A percentile compares a stretch with the other conserved stretches of the same genome.
phyloP scores from a whole-genome alignment of 37 sponge, comb jelly and placozoan species.

The Beroe ovata region DNA sequence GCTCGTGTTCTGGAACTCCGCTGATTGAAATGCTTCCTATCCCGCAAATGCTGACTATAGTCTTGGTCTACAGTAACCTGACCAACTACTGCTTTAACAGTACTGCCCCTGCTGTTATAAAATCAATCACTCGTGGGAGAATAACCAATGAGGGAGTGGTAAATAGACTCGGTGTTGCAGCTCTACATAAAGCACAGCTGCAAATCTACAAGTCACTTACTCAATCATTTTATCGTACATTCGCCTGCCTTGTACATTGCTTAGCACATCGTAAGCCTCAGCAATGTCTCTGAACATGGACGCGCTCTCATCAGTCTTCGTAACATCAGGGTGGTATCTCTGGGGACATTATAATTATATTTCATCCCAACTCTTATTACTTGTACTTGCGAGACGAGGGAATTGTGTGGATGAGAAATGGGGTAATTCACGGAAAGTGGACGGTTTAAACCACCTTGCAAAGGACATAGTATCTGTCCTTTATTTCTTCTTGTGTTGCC shows the following conservation, averaged over 20 bases:
- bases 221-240: conserved; percentile 25
- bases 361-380: too few relatives aligned
- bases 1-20: background rate
- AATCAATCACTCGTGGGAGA: too few relatives aligned
- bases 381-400: too few relatives aligned
- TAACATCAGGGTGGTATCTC: conserved; percentile 36
- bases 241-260: conserved; percentile 24
- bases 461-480: conserved; percentile 22
- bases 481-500: conserved; percentile 27
- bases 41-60: conserved; percentile 50
- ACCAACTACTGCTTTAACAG: background rate
- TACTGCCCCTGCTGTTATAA: too few relatives aligned
- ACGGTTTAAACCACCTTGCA: conserved; percentile 60
- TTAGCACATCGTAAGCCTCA: conserved; percentile 41
- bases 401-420: too few relatives aligned
- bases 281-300: background rate
- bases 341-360: too few relatives aligned
- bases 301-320: background rate
- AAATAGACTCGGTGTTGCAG: too few relatives aligned
- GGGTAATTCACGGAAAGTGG: too few relatives aligned
- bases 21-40: conserved; percentile 4
- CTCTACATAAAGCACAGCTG: too few relatives aligned
- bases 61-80: conserved; percentile 15
- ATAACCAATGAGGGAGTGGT: too few relatives aligned
- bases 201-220: background rate